Evolutionary conservation across 2,797 vertebrate genomes (phyloP).

Genomic region (Pseudopleuronectes americanus): DNA sequence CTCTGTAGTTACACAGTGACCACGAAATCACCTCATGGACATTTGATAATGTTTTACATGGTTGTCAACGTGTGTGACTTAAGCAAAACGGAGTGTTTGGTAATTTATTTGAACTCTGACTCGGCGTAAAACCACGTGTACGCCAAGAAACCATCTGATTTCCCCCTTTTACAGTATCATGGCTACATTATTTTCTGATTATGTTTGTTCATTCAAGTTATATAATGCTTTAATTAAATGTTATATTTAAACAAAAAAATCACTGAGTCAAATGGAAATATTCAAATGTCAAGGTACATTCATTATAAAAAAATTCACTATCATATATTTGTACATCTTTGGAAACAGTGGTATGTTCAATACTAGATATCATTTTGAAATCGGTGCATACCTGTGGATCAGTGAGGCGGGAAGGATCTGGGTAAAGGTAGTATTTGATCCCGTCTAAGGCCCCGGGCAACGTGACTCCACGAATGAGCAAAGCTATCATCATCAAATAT

Average conservation of each 20-base stretch:
- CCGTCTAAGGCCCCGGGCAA: constrained; percentile 92
- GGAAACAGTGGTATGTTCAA: not conserved
- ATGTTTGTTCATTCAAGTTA: too few species aligned
- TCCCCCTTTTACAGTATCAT: too few species aligned
- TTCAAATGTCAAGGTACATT: too few species aligned
- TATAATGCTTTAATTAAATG: too few species aligned
- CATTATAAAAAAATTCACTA: not conserved
- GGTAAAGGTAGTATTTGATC: constrained; percentile 96
- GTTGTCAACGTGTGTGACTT: not conserved
- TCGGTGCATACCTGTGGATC: constrained; percentile 91
- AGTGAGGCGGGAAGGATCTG: constrained; percentile 90
- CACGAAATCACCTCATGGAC: not conserved
- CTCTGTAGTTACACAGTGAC: not conserved
- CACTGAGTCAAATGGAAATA: not conserved
- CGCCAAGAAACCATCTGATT: too few species aligned
- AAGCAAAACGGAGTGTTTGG: too few species aligned
- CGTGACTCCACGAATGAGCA: constrained; percentile 92
- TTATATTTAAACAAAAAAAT: too few species aligned
- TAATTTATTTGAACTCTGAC: too few species aligned
- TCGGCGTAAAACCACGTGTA: too few species aligned
- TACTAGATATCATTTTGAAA: not conserved
- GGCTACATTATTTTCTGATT: too few species aligned
- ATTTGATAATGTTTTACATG: constrained; percentile 24
- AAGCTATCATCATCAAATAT: constrained; percentile 91
- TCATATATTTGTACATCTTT: not conserved